Percentiles rank a stretch among this genome's conserved stretches.
Evolutionary conservation across 1,140 invertebrate genomes (phyloP).

Genomic region (Phymastichus coffea): DNA sequence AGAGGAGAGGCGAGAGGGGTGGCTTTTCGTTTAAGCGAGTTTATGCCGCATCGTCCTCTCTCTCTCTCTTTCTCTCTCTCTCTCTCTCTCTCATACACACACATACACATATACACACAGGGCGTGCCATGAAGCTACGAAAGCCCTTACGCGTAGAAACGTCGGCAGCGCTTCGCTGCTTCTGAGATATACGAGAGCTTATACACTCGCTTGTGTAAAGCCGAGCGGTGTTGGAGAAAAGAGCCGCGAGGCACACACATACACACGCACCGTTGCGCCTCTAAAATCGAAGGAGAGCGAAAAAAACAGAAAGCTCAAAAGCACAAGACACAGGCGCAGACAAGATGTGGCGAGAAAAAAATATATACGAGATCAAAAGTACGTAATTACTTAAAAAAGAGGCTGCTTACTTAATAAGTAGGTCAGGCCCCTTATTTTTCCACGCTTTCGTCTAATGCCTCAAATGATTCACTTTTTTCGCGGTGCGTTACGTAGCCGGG

Average conservation of each 20-base stretch:
- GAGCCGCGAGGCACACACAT: neutral
- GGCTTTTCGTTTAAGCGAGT: conserved; percentile 10
- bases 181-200: neutral
- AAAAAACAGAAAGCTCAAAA: no score
- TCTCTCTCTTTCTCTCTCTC: no score
- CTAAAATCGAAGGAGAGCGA: neutral
- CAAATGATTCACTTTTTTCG: neutral
- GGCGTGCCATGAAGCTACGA: neutral
- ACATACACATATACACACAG: no score
- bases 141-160: neutral
- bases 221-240: neutral
- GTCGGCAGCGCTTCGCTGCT: neutral
- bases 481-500: neutral
- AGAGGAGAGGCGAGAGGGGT: no score
- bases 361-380: conserved; percentile 22
- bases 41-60: neutral
- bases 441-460: neutral
- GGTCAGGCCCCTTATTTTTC: neutral
- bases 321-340: no score
- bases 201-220: neutral
- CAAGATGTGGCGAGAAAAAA: no score
- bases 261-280: neutral
- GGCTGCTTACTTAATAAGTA: neutral
- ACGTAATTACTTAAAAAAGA: conserved; percentile 20
- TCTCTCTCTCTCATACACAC: no score